A percentile compares a stretch with the other conserved stretches of the same genome.
Evolutionary conservation across 2,113 vertebrate species (phyloP).

Genomic region (Caranx melampygus): DNA sequence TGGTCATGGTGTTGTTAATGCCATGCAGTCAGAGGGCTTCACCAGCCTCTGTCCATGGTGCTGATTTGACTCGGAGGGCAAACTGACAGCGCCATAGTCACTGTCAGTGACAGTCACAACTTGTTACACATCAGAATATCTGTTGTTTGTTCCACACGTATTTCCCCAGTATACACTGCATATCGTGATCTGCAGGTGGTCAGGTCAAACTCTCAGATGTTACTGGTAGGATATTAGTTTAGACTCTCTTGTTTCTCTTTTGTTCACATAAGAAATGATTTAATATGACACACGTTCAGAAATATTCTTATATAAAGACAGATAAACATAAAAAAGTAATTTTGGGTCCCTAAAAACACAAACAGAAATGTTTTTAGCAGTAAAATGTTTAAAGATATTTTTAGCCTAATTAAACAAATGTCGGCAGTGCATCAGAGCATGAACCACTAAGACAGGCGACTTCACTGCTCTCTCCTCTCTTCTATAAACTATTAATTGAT

Average conservation of each 20-base stretch:
- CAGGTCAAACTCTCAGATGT: slow-evolving; percentile 15
- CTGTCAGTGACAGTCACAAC: neutral
- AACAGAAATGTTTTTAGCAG: slow-evolving; percentile 62
- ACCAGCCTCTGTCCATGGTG: slow-evolving; percentile 55
- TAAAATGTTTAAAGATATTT: slow-evolving; percentile 74
- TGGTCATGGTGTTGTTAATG: neutral
- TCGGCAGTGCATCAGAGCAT: slow-evolving; percentile 65
- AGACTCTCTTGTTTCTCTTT: slow-evolving; percentile 18
- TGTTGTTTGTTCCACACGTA: neutral
- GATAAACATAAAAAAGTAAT: slow-evolving; percentile 22
- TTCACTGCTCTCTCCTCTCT: slow-evolving; percentile 72
- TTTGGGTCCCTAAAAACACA: slow-evolving; percentile 35
- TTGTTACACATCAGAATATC: neutral
- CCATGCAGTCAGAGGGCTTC: neutral
- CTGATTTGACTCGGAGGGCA: slow-evolving; percentile 29
- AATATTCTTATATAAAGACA: slow-evolving; percentile 14
- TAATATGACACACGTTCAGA: slow-evolving; percentile 29
- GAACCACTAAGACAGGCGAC: slow-evolving; percentile 79
- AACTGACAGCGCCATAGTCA: neutral
- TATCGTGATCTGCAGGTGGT: neutral
- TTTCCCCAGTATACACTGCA: neutral
- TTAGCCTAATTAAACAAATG: slow-evolving; percentile 76
- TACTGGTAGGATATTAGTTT: neutral
- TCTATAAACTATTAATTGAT: slow-evolving; percentile 84
- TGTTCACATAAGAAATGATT: slow-evolving; percentile 46